Evolutionary conservation across 2,888 invertebrate genomes (phyloP), one percentile per base, ranked within the genome.

Genomic region (Leucoma salicis): DNA sequence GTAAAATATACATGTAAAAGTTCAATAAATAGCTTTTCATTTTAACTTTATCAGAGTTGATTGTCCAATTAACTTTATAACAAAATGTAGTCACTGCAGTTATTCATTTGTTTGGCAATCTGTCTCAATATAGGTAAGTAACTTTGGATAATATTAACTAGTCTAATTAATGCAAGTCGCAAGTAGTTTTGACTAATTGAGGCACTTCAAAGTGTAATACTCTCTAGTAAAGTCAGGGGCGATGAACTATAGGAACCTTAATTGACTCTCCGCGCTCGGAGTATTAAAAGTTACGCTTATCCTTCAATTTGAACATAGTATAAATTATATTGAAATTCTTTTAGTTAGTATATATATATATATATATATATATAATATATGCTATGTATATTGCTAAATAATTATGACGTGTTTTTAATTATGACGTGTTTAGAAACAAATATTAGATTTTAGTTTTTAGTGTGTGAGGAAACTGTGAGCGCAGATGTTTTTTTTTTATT

Each of bases 171-270:
- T 43, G 39, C 43, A 39, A 43, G 43, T 39, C 35, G 31, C 32
- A 35, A 44, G 44, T 39, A 44, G 44, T 44, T 44, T 44, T 44
- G 44, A 39, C 44, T 44, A 44, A 44, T 44, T 39, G 44, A 31
- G 44, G 35, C 44, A 39, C 39, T 44, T 39, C 39, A 39, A 31
- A 44, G 31, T 35, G 15, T 44, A 32, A 35, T 39, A 39, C 27
- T 39, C 31, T 39, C 27, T 35, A 44, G 35, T 39, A 39, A 35
- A 32, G 15, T 11, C 16, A 18, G 18, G 35, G 14, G 27, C 21
- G 31, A 35, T 35, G 44, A 39, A 32, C 44, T 44, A 24, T 42
- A 29, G 27, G 21, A 2, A 18, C 21, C 25, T 39, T 39, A 35
- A 44, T 44, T 44, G 37, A 39, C 35, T 25, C 35, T 42, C 38